Conservation (phyloP, 2,797 vertebrate genomes). For the Tarsius wallacei region DNA sequence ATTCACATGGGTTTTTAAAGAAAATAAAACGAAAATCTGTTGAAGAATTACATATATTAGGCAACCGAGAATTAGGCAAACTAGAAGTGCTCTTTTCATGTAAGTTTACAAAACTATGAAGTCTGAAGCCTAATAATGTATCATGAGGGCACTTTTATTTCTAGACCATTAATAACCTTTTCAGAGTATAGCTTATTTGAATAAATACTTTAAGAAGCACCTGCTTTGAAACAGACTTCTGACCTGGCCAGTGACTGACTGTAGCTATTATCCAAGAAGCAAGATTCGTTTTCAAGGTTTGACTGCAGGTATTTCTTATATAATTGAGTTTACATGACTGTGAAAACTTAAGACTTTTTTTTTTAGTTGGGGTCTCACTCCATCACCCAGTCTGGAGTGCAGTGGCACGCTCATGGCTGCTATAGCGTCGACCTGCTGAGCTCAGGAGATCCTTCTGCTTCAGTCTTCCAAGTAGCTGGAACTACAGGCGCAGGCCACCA, state of each 20-base stretch:
- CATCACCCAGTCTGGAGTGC: not conserved
- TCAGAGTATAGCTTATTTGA: not conserved
- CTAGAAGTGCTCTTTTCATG: conserved; percentile 5
- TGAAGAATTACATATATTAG: not conserved
- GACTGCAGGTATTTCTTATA: conserved; percentile 11
- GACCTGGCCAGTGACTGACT: not conserved
- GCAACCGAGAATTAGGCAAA: conserved; percentile 16
- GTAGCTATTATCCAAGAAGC: not conserved
- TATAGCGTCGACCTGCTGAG: not conserved
- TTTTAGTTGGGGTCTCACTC: not conserved
- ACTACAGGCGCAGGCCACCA: too few relatives aligned
- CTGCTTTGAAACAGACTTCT: conserved; percentile 29
- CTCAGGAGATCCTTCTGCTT: not conserved
- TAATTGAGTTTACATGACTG: not conserved
- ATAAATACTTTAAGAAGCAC: conserved; percentile 42
- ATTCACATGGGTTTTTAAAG: not conserved
- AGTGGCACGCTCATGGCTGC: not conserved
- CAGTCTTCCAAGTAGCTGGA: not conserved
- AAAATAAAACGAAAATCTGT: not conserved
- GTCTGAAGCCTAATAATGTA: not conserved
- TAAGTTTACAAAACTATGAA: conserved; percentile 44
- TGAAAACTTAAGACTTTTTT: not conserved
- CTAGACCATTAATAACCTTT: not conserved
- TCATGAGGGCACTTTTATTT: conserved; percentile 21
- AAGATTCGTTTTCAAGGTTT: conserved; percentile 1